These are phyloP conservation scores for Rattus rattus DNA, from an alignment of 2,113 vertebrate species.

Conservation along the genomic window DNA sequence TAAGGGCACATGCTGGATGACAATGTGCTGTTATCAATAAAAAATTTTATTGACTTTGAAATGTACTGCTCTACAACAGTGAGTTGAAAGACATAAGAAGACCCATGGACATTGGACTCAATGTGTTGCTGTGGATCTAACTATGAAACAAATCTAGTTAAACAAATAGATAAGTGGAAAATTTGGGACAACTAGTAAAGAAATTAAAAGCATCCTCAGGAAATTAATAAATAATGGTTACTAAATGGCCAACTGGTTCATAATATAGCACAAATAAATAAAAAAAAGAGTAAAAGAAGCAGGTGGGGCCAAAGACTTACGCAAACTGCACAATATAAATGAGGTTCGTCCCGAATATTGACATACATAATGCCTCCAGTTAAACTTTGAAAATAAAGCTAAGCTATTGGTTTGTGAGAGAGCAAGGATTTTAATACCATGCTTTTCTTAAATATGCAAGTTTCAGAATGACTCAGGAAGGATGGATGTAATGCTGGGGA, in stretches of 20 bases:
- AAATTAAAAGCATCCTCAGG: background rate
- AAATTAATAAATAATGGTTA: background rate
- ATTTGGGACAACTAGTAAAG: background rate
- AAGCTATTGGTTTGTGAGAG: background rate
- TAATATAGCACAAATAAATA: background rate
- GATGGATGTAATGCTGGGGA: background rate
- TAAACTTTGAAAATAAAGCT: background rate
- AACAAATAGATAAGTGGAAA: background rate
- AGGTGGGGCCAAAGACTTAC: background rate
- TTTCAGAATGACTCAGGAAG: background rate
- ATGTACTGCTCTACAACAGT: background rate
- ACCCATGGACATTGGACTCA: background rate
- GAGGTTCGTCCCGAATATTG: background rate
- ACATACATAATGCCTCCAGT: background rate
- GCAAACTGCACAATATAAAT: background rate
- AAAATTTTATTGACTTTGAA: background rate
- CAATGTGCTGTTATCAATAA: background rate
- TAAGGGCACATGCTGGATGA: background rate
- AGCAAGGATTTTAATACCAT: background rate
- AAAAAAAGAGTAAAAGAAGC: background rate
- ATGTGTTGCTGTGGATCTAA: background rate
- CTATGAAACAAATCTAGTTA: background rate
- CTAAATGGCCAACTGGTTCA: background rate
- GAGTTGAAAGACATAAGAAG: too few species aligned
- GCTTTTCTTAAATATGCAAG: background rate